Conservation (phyloP, 2,888 invertebrate species). For the Polymixis flavicincta region DNA sequence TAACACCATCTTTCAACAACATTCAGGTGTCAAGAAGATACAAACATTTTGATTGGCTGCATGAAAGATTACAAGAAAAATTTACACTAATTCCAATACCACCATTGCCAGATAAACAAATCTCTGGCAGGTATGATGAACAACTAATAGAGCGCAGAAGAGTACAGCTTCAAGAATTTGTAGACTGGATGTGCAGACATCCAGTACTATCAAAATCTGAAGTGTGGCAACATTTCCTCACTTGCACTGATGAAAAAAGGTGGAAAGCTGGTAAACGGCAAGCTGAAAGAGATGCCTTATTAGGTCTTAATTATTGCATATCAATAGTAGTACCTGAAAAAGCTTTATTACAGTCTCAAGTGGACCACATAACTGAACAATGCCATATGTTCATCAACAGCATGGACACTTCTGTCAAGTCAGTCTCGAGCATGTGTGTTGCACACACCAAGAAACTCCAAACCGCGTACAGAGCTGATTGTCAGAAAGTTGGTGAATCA, state of each 20-base stretch:
- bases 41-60: slow-evolving; percentile 99
- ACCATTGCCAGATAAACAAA: slow-evolving; percentile 99
- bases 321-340: slow-evolving; percentile 96
- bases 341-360: slow-evolving; percentile 93
- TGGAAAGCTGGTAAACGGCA: slow-evolving; percentile 99
- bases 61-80: slow-evolving; percentile 97
- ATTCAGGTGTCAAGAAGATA: slow-evolving; percentile 98
- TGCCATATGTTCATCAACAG: slow-evolving; percentile 95
- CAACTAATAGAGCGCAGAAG: slow-evolving; percentile 98
- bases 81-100: slow-evolving; percentile 98
- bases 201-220: slow-evolving; percentile 97
- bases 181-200: slow-evolving; percentile 98
- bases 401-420: slow-evolving; percentile 97
- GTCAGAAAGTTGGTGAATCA: slow-evolving; percentile 96
- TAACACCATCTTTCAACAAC: slow-evolving; percentile 98
- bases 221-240: slow-evolving; percentile 99
- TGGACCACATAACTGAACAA: slow-evolving; percentile 96
- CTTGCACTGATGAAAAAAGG: slow-evolving; percentile 98
- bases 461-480: slow-evolving; percentile 96
- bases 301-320: slow-evolving; percentile 97
- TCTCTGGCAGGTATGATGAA: slow-evolving; percentile 99
- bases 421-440: slow-evolving; percentile 94
- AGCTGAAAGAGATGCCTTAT: slow-evolving; percentile 98
- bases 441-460: slow-evolving; percentile 97
- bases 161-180: slow-evolving; percentile 98